A percentile compares a stretch with the other conserved stretches of the same genome.
phyloP scores from a whole-genome alignment of 2,888 invertebrate genomes.

The Tetrapedia diversipes region DNA sequence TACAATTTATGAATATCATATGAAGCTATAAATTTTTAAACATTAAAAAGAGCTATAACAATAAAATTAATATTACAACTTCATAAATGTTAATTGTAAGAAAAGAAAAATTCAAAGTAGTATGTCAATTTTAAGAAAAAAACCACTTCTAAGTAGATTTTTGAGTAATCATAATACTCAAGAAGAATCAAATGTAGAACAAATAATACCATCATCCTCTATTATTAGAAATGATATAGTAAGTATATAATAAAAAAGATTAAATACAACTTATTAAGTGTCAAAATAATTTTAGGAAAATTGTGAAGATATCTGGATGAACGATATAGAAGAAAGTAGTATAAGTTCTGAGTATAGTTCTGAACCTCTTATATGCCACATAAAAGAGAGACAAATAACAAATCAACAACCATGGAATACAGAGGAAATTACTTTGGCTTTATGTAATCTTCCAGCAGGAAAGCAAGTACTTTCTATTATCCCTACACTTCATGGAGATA shows the following conservation, averaged over 20 bases:
- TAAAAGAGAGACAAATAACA: constrained; percentile 65
- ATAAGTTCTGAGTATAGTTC: constrained; percentile 77
- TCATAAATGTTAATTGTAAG: constrained; percentile 1
- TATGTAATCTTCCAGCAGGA: constrained; percentile 77
- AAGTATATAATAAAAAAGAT: constrained; percentile 7
- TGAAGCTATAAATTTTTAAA: constrained; percentile 14
- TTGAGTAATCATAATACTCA: constrained; percentile 28
- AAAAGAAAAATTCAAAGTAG: not conserved
- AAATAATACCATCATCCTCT: constrained; percentile 30
- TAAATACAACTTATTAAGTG: not conserved
- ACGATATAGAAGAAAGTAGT: constrained; percentile 70
- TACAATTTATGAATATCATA: not conserved
- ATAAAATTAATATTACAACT: not conserved
- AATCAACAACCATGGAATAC: constrained; percentile 76
- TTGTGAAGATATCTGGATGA: constrained; percentile 74
- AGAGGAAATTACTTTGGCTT: constrained; percentile 73
- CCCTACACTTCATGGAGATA: constrained; percentile 69
- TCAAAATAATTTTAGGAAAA: constrained; percentile 47
- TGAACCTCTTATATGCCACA: constrained; percentile 67
- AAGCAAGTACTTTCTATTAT: constrained; percentile 73
- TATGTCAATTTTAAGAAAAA: constrained; percentile 60
- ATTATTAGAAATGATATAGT: constrained; percentile 47
- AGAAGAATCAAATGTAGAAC: constrained; percentile 24
- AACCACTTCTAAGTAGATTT: constrained; percentile 46
- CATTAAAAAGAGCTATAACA: not conserved